These are phyloP conservation scores for Xestobium rufovillosum DNA, from an alignment of 2,888 invertebrate genomes.

Conservation along the genomic window DNA sequence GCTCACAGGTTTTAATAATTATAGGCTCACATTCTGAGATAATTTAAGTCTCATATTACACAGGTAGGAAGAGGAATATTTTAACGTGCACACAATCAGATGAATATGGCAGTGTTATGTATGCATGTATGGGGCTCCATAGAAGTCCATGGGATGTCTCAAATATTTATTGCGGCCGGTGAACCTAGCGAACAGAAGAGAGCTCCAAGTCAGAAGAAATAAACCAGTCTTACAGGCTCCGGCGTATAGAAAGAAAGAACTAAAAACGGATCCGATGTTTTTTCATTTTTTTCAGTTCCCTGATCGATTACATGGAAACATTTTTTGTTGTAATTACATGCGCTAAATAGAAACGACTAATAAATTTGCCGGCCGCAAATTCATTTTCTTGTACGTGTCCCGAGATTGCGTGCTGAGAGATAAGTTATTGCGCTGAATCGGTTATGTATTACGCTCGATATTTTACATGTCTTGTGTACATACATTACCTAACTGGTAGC, in stretches of 20 bases:
- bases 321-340: too few species aligned
- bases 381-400: conserved; percentile 14
- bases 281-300: conserved; percentile 23
- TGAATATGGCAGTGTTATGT: too few species aligned
- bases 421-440: conserved; percentile 34
- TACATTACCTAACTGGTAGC: conserved; percentile 42
- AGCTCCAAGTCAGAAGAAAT: conserved; percentile 25
- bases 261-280: conserved; percentile 33
- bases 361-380: too few species aligned
- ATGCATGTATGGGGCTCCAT: conserved; percentile 24
- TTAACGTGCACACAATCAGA: too few species aligned
- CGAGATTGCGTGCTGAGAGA: conserved; percentile 37
- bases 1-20: too few species aligned
- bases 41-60: too few species aligned
- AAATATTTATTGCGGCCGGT: conserved; percentile 40
- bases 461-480: conserved; percentile 37
- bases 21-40: too few species aligned
- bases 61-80: too few species aligned
- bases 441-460: conserved; percentile 36
- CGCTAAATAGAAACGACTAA: too few species aligned
- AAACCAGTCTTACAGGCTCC: conserved; percentile 41
- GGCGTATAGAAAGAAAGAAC: conserved; percentile 19
- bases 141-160: conserved; percentile 36
- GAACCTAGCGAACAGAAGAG: conserved; percentile 29
- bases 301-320: conserved; percentile 28